phyloP scores from a whole-genome alignment of 2,113 vertebrate genomes.

The Guaruba guarouba region DNA sequence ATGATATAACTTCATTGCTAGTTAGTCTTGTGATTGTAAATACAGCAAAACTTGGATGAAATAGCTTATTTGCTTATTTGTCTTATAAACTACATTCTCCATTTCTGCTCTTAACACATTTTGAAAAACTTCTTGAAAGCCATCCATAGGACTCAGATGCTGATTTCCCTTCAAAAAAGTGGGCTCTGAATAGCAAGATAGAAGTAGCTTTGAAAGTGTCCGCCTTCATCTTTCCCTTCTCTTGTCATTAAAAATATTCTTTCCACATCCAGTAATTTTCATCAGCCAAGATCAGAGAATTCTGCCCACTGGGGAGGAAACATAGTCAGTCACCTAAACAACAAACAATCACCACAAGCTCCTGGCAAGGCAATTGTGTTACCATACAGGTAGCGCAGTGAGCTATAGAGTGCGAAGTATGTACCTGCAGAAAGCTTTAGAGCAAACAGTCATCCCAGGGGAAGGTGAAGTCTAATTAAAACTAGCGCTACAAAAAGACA shows the following conservation, averaged over 20 bases:
- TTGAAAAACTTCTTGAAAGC: background rate
- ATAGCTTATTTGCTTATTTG: background rate
- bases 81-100: background rate
- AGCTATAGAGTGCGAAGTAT: background rate
- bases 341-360: background rate
- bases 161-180: background rate
- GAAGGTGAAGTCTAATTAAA: slow-evolving; percentile 51
- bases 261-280: background rate
- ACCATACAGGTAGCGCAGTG: background rate
- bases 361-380: background rate
- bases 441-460: background rate
- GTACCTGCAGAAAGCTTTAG: slow-evolving; percentile 16
- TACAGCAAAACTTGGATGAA: background rate
- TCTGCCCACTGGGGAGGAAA: background rate
- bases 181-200: background rate
- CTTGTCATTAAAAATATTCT: background rate
- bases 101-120: background rate
- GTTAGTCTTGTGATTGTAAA: background rate
- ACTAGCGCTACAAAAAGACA: slow-evolving; percentile 17
- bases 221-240: background rate
- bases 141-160: background rate
- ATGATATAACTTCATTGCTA: background rate
- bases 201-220: background rate
- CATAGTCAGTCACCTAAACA: background rate
- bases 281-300: background rate